A percentile compares a stretch with the other conserved stretches of the same genome.
Conservation (phyloP, 2,113 vertebrate species). For the Urocitellus parryii region DNA sequence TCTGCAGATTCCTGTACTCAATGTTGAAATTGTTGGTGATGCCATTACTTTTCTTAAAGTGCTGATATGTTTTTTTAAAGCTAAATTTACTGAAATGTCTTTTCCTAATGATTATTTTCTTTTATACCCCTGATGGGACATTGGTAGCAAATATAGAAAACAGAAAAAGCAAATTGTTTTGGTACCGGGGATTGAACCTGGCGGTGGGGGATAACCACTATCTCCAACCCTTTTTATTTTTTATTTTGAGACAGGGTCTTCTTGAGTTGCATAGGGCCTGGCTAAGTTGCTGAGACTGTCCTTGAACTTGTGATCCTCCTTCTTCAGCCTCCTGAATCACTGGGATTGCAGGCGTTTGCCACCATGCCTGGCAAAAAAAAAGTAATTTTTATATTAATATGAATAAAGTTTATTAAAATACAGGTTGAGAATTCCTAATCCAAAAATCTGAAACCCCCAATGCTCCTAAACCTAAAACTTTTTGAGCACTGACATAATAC, state of each 20-base stretch:
- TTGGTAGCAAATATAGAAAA: not conserved
- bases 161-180: not conserved
- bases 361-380: too few relatives aligned
- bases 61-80: not conserved
- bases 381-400: not conserved
- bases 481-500: not conserved
- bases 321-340: not conserved
- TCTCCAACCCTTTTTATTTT: not conserved
- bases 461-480: not conserved
- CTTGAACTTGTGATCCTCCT: not conserved
- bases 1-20: not conserved
- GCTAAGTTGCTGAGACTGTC: not conserved
- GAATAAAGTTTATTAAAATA: not conserved
- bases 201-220: too few relatives aligned
- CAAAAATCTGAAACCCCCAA: not conserved
- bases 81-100: not conserved
- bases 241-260: not conserved
- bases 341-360: not conserved
- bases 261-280: too few relatives aligned
- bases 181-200: not conserved
- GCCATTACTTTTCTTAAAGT: not conserved
- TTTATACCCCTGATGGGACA: not conserved
- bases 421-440: not conserved
- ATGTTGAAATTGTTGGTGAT: not conserved
- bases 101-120: not conserved